Base-by-base conservation (phyloP, 1,140 invertebrate species). In the Pogonomyrmex barbatus region DNA sequence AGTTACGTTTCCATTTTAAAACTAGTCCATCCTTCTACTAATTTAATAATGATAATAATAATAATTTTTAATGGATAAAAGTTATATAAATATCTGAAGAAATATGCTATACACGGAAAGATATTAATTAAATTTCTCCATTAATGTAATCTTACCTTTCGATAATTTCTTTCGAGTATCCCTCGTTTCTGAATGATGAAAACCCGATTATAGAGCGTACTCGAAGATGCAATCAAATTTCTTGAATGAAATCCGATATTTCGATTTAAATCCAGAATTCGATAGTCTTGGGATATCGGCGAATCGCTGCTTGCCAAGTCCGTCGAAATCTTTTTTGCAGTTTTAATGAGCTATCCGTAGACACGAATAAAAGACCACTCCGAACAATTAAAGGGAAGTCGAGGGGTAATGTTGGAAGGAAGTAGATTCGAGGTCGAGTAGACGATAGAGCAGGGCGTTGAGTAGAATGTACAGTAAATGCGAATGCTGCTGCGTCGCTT, bases 261-360 rank as follows among this genome's bases (percentile, higher is more conserved):
- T 88, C 45, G 54, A 70, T 85, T 73, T 75, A 75, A 75, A 60
- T 50, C 39, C 33, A 24, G n/a, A 60, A 73, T 60, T 83, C 30
- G 54, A 62, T 56, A 30, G 30, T 30, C 79, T 17, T 10, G 60
- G 47, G 33, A 65, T 30, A 84, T 52, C 36, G 54, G 30, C 36
- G 58, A 73, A 54, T 54, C 45, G 63, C 70, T 54, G 52, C 52
- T 88, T 67, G 54, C 65, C 73, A 24, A 45, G 45, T 42, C 24
- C 54, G 65, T 67, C 14, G 58, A 60, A 68, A 76, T 83, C 45
- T 47, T 81, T 76, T 83, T 54, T 68, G 17, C 54, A 76, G 84
- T 89, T 91, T 89, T 89, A 88, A 88, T 76, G 91, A 86, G 85
- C 88, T 89, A 87, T 87, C 91, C 79, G 87, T 90, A 68, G 85